Evolutionary conservation across 1,140 invertebrate species (phyloP), one percentile per base, ranked within the genome.

Genomic region (Drosophila teissieri): DNA sequence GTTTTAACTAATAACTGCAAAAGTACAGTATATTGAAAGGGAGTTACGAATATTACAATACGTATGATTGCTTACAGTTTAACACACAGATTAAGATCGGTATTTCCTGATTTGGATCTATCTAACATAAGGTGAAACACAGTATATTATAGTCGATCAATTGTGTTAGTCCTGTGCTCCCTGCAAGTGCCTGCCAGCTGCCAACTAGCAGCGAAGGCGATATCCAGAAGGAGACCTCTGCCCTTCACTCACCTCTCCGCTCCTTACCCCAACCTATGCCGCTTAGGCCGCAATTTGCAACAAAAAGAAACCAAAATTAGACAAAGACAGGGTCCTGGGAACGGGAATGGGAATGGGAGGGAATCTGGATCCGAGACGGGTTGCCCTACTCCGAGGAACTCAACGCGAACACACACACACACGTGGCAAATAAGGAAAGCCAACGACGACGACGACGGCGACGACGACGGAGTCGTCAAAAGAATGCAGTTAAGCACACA

Each of bases 401-500:
- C 27, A 31, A 31, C 27, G 27, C 27, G 27, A 31, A 37, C 45
- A 37, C 53, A 64, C 53, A 73, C 61, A 68, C 49, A 73, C 34
- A 19, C 44, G 52, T 49, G 46, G 62, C 69, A 79, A 82, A 88
- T 88, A 89, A 80, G 84, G 76, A 88, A 88, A 79, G 65, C 55
- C 82, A 72, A 52, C 51, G 61, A 55, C 55, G 44, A 11, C 31
- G 68, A 57, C 65, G 65, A 45, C 19, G 45, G 48, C 62, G 63
- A 54, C 44, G 45, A 53, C 62, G 63, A 54, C 78, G 53, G 54
- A 65, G 74, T 39, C 54, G 82, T 88, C 85, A 80, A 88, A 88
- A 89, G 90, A 82, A 91, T 88, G 75, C 90, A 91, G 83, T 91
- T 91, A 90, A 91, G 90, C 90, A 88, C 80, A 91, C 90, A 91